Evolutionary conservation across 2,888 invertebrate species (phyloP).

Genomic region (Drosophila prolongata): DNA sequence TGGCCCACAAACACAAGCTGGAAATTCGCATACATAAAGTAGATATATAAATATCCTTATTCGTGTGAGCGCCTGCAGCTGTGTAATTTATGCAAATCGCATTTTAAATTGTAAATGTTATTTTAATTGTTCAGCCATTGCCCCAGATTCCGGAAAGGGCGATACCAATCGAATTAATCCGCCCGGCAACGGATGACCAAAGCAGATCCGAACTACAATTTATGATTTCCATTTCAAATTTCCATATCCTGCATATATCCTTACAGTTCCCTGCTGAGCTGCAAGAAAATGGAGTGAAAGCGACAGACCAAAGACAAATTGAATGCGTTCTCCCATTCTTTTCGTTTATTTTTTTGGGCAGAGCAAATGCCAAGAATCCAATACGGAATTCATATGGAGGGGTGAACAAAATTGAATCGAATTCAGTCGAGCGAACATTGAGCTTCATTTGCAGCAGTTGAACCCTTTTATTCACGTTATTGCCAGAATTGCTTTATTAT

Average conservation of each 20-base stretch:
- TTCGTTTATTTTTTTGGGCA: slow-evolving; percentile 21
- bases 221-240: slow-evolving; percentile 37
- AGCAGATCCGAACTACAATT: slow-evolving; percentile 41
- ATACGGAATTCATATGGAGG: slow-evolving; percentile 46
- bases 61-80: slow-evolving; percentile 41
- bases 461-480: slow-evolving; percentile 8
- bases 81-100: slow-evolving; percentile 57
- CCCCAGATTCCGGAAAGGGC: slow-evolving; percentile 12
- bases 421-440: slow-evolving; percentile 28
- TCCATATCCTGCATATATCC: slow-evolving; percentile 11
- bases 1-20: slow-evolving; percentile 7
- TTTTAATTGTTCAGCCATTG: slow-evolving; percentile 62
- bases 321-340: slow-evolving; percentile 45
- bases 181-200: slow-evolving; percentile 5
- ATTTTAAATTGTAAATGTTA: slow-evolving; percentile 55
- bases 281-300: slow-evolving; percentile 18
- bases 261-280: slow-evolving; percentile 15
- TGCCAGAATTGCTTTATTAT: slow-evolving; percentile 3
- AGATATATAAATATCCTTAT: slow-evolving; percentile 3
- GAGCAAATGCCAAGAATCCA: slow-evolving; percentile 49
- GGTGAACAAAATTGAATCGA: slow-evolving; percentile 42
- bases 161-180: slow-evolving; percentile 11
- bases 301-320: slow-evolving; percentile 52
- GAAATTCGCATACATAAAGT: slow-evolving; percentile 1
- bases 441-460: slow-evolving; percentile 41